These are phyloP conservation scores for Latrodectus geometricus DNA, from an alignment of 1,140 invertebrate genomes.

Conservation along the genomic window DNA sequence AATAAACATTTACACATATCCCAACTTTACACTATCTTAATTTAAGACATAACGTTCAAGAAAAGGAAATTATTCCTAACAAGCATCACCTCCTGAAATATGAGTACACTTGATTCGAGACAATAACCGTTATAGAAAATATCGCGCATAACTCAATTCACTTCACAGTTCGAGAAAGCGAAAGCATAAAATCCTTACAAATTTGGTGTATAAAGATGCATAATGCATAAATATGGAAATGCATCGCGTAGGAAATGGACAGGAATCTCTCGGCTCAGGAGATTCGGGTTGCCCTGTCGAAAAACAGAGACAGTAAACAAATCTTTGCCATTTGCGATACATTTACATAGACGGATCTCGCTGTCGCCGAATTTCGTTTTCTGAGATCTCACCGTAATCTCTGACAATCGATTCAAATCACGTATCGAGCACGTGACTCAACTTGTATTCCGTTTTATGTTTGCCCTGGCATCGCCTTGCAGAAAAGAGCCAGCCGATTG, in stretches of 20 bases:
- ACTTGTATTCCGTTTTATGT: neutral
- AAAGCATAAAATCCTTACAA: neutral
- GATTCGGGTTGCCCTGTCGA: neutral
- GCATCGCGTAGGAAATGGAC: neutral
- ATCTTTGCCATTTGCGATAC: conserved; percentile 43
- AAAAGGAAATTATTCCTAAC: too few species aligned
- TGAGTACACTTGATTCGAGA: too few species aligned
- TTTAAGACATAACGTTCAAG: too few species aligned
- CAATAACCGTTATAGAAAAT: too few species aligned
- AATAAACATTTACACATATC: too few species aligned
- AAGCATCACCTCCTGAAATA: too few species aligned
- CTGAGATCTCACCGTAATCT: conserved; percentile 8
- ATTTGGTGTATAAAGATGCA: neutral
- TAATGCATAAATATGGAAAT: neutral
- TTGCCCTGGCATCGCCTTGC: neutral
- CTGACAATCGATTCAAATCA: conserved; percentile 36
- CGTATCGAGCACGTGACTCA: conserved; percentile 20
- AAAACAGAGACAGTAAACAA: conserved; percentile 19
- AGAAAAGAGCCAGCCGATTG: neutral
- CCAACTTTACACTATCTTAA: too few species aligned
- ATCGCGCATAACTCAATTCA: too few species aligned
- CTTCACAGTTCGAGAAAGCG: neutral
- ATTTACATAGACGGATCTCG: conserved; percentile 4
- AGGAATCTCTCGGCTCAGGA: neutral
- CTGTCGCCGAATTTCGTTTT: conserved; percentile 13